Evolutionary conservation across 2,888 invertebrate species (phyloP), one percentile per base, ranked within the genome.

Genomic region (Bedellia somnulentella): DNA sequence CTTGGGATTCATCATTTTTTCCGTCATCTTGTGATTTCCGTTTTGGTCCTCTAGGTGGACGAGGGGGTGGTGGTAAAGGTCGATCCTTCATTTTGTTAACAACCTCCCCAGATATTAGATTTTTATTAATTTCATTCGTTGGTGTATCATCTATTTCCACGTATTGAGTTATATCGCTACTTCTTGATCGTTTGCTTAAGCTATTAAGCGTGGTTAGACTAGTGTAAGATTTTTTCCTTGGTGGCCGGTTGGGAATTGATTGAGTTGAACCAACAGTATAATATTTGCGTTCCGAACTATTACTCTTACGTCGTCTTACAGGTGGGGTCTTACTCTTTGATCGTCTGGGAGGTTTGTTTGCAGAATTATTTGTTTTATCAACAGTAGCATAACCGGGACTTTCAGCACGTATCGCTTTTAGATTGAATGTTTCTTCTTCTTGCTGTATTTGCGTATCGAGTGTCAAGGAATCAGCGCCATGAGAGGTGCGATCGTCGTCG

Each of bases 11-110:
- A 5, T 18, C 5, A 9, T 18, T 6, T 5, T 18, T 9, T 18
- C 5, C 5, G 5, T 5, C 5, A 5, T 18, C 9, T 18, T 18
- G 5, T 5, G 18, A 18, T 40, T 63, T 66, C 35, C 64, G 56
- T 42, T 54, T 78, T 15, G 80, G 78, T 13, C 78, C 79, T 37
- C 91, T 80, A 1, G 90, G 89, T 21, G 92, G 92, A 34, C 91
- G 75, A 2, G 93, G 93, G 1, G 93, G 93, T 3, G 93, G 85
- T 2, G 93, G 93, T 39, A 93, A 58, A 0, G 93, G 93, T 37
- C 93, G 79, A 42, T 86, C 85, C 61, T 89, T 88, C 85, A 93
- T 92, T 68, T 86, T 89, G 45, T 82, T 86, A 2, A 91, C 78
- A 24, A 89, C 78, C 36, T 85, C 86, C 5, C 87, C 89, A 12